These are phyloP conservation scores for Aspidapion aeneum DNA, from an alignment of 2,888 invertebrate species.

Conservation along the genomic window DNA sequence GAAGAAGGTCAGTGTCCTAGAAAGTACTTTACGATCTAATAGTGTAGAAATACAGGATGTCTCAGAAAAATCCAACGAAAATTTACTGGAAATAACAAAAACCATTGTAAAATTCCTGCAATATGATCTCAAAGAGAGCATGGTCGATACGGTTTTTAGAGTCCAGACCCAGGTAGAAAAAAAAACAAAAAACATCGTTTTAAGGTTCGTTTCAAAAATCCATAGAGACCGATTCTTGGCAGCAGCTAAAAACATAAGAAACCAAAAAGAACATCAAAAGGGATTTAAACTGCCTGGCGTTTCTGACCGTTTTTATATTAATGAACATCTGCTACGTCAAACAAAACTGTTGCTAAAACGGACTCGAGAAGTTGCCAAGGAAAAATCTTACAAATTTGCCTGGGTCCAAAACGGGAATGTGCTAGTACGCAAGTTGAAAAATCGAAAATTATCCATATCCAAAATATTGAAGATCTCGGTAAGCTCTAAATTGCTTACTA, in stretches of 20 bases:
- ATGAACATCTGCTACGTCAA: conserved; percentile 13
- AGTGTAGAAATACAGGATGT: conserved; percentile 8
- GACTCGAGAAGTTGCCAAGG: conserved; percentile 8
- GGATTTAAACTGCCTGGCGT: conserved; percentile 14
- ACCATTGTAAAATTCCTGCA: neutral
- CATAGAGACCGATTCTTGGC: conserved; percentile 13
- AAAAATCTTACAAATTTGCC: conserved; percentile 15
- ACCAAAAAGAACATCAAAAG: conserved; percentile 2
- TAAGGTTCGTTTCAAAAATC: neutral
- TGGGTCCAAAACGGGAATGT: conserved; percentile 19
- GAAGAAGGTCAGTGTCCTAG: neutral
- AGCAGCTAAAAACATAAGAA: conserved; percentile 11
- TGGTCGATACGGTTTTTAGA: conserved; percentile 13
- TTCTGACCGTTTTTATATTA: conserved; percentile 16
- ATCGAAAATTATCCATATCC: conserved; percentile 13
- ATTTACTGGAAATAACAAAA: neutral
- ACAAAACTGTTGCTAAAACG: conserved; percentile 16
- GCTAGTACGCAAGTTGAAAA: conserved; percentile 12
- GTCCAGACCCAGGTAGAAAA: conserved; percentile 8
- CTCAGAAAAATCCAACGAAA: conserved; percentile 1
- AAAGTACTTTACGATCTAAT: conserved; percentile 1
- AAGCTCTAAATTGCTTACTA: neutral
- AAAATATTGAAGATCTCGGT: conserved; percentile 9
- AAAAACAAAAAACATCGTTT: neutral
- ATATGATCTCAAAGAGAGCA: neutral